Evolutionary conservation across 2,888 invertebrate genomes (phyloP), one percentile per base, ranked within the genome.

Genomic region (Synergus umbraculus): DNA sequence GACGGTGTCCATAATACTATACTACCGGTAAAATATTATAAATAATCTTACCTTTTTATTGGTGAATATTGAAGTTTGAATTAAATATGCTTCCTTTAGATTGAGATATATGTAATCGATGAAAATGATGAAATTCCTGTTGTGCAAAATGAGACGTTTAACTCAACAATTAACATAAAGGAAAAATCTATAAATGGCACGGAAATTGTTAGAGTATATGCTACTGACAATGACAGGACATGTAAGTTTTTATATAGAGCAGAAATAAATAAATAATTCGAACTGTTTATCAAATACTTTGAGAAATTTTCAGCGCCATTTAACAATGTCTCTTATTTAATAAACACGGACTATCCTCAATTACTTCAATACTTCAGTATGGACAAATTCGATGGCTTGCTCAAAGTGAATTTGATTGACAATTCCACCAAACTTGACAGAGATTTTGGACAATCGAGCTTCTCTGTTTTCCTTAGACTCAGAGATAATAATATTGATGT

Each of bases 161-260:
- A 91, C 0, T 84, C 86, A 0, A 88, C 87, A 0, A 91, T 94
- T 18, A 85, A 87, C 64, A 92, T 95, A 15, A 92, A 90, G 81
- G 95, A 95, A 91, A 93, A 94, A 86, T 93, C 93, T 0, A 88
- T 89, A 0, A 86, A 86, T 37, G 93, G 93, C 0, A 90, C 91
- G 7, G 81, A 89, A 0, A 92, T 95, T 15, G 90, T 92, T 0
- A 87, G 83, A 37, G 88, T 95, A 7, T 80, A 85, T 1, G 92
- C 93, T 15, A 87, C 79, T 0, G 95, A 95, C 87, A 85, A 89
- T 0, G 95, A 95, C 85, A 93, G 95, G 92, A 95, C 95, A 85
- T 91, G 95, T 94, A 88, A 92, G 91, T 87, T 46, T 54, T 63
- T 0, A 54, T n/a, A 54, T 0, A 4, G 4, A 4, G 29, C 29